Percentiles rank a stretch among this genome's conserved stretches.
These are phyloP conservation scores for Micrastur ruficollis DNA, from an alignment of 2,797 vertebrate genomes.

Conservation along the genomic window DNA sequence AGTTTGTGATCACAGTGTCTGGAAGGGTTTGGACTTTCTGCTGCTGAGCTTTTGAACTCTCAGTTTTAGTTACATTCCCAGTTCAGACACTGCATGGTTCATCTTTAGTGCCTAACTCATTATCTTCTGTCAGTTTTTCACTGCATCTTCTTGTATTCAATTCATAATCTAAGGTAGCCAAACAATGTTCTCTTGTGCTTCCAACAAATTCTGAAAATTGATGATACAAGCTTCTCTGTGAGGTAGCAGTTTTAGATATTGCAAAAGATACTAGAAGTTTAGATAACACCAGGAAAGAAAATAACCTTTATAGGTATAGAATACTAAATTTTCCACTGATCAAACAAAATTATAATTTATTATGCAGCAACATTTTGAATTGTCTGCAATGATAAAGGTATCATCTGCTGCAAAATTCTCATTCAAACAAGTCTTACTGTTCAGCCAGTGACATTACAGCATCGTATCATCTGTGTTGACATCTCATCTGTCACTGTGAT, in stretches of 20 bases:
- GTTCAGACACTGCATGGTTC: background rate
- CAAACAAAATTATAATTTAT: background rate
- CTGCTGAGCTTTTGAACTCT: background rate
- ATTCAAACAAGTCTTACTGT: background rate
- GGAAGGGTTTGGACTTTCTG: background rate
- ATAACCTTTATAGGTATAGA: background rate
- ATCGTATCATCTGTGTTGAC: background rate
- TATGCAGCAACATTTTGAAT: background rate
- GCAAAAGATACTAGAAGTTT: background rate
- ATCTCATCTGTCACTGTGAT: background rate
- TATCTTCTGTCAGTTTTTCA: background rate
- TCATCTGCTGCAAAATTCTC: background rate
- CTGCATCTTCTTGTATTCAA: background rate
- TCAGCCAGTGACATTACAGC: background rate
- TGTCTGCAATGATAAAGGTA: background rate
- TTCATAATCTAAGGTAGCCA: background rate
- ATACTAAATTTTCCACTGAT: background rate
- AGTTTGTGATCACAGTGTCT: background rate
- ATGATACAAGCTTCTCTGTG: background rate
- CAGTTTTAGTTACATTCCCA: background rate
- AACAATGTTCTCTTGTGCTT: background rate
- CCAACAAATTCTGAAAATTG: background rate
- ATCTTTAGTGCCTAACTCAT: background rate
- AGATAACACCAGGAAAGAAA: background rate
- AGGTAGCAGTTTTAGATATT: background rate